These are phyloP conservation scores for Coregonus clupeaformis DNA, from an alignment of 2,113 vertebrate species.

Conservation along the genomic window DNA sequence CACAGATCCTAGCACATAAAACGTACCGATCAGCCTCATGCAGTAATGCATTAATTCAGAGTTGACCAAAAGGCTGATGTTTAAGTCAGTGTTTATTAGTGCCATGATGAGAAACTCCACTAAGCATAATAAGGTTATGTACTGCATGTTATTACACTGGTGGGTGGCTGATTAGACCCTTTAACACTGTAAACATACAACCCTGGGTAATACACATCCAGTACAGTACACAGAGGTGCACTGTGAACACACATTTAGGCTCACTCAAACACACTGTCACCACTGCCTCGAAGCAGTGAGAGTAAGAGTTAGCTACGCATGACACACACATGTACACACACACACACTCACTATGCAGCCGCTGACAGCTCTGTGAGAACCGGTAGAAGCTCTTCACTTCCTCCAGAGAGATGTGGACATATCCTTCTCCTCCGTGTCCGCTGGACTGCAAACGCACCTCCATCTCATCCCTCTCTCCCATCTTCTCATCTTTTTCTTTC, in stretches of 20 bases:
- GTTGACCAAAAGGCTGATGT: not conserved
- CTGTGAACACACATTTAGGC: too few relatives aligned
- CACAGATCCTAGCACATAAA: not conserved
- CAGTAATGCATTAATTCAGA: not conserved
- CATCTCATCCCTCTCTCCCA: constrained; percentile 19
- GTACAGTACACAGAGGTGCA: too few relatives aligned
- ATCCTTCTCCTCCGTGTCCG: constrained; percentile 30
- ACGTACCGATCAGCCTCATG: not conserved
- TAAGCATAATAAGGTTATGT: too few relatives aligned
- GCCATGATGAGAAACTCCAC: not conserved
- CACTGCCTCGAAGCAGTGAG: not conserved
- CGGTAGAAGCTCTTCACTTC: constrained; percentile 74
- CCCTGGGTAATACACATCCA: not conserved
- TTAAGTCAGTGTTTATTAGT: not conserved
- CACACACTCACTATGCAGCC: constrained; percentile 65
- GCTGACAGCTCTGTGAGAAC: constrained; percentile 61
- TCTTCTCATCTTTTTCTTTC: constrained; percentile 28
- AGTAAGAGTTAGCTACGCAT: not conserved
- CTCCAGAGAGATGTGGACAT: constrained; percentile 59
- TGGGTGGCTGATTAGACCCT: too few relatives aligned
- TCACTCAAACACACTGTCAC: too few relatives aligned
- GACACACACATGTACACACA: constrained; percentile 1
- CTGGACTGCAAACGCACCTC: constrained; percentile 20
- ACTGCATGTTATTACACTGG: too few relatives aligned
- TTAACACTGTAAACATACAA: too few relatives aligned